phyloP scores from a whole-genome alignment of 1,140 invertebrate species.

The Heliconius melpomene region DNA sequence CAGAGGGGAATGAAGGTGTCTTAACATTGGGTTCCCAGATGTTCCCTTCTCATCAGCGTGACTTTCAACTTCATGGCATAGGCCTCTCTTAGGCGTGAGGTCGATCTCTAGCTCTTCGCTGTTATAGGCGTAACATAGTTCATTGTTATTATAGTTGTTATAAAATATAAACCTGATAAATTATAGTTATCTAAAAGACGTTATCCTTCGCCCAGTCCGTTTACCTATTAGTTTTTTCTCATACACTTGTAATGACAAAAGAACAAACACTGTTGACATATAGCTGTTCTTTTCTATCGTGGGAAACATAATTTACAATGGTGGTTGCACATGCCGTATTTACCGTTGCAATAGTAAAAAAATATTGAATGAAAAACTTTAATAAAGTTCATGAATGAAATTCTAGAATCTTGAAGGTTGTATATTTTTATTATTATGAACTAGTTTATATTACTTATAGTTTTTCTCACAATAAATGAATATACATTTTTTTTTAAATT shows the following conservation, averaged over 20 bases:
- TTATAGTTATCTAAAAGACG: neutral
- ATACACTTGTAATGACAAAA: neutral
- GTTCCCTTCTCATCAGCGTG: no score
- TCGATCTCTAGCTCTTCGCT: no score
- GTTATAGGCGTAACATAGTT: no score
- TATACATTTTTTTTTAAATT: no score
- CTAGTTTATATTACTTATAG: neutral
- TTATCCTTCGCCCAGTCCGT: neutral
- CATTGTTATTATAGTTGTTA: no score
- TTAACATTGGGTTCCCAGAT: no score
- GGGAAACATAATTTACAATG: neutral
- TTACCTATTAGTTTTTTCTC: neutral
- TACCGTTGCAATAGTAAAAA: neutral
- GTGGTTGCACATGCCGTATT: neutral
- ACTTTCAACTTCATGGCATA: no score
- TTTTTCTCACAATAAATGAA: no score
- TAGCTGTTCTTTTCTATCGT: neutral
- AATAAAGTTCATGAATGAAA: neutral
- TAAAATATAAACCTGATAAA: neutral
- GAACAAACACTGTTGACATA: neutral
- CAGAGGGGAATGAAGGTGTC: no score
- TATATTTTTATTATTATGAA: neutral
- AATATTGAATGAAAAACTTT: neutral
- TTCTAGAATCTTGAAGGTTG: neutral
- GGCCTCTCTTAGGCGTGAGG: no score